Percentiles rank a stretch among this genome's conserved stretches.
Conservation (phyloP, 1,140 invertebrate species). For the Babylonia areolata region DNA sequence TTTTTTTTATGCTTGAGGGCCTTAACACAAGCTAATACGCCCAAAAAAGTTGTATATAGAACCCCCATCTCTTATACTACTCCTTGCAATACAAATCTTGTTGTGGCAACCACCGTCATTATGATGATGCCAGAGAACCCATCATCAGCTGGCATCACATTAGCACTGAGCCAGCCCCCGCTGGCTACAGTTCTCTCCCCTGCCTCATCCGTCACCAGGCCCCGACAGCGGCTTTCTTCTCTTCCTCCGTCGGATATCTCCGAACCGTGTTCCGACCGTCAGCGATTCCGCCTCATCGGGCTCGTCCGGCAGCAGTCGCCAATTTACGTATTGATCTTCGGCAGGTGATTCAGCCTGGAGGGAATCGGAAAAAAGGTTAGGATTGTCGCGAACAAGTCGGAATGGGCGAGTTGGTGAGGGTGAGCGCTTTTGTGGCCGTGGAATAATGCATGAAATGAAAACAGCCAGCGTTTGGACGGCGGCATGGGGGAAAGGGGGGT, state of each 20-base stretch:
- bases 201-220: background rate
- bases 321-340: constrained; percentile 8
- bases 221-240: background rate
- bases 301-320: constrained; percentile 4
- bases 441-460: constrained; percentile 1
- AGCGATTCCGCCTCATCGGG: background rate
- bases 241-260: background rate
- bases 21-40: too few species aligned
- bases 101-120: too few species aligned
- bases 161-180: too few species aligned
- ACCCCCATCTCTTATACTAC: too few species aligned
- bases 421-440: background rate
- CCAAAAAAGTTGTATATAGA: too few species aligned
- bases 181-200: background rate
- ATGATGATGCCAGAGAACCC: background rate
- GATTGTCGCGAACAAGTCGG: constrained; percentile 2
- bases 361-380: background rate
- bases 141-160: background rate
- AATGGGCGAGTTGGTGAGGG: constrained; percentile 5
- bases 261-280: constrained; percentile 2
- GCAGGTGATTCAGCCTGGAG: background rate
- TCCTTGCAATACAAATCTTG: too few species aligned
- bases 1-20: too few species aligned
- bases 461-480: background rate
- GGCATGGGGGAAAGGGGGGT: too few species aligned